A percentile compares a stretch with the other conserved stretches of the same genome.
Conservation (phyloP, 1,140 invertebrate genomes). For the Lasioglossum baleicum region DNA sequence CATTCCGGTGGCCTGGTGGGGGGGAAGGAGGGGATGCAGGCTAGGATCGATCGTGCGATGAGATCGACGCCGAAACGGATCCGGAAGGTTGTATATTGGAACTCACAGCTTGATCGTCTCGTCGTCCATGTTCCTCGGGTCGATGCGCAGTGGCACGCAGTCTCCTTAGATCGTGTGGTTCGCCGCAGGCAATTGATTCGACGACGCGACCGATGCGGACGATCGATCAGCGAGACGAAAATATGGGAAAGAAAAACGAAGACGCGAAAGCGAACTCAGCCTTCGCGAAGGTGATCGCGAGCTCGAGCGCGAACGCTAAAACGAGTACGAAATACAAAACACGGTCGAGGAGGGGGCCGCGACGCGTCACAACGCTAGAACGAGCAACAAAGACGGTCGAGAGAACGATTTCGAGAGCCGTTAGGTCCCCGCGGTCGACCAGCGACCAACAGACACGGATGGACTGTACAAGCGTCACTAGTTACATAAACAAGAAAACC, state of each 20-base stretch:
- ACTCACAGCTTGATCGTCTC: conserved; percentile 77
- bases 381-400: neutral
- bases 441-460: conserved; percentile 46
- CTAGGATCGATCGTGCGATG: conserved; percentile 1
- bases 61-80: neutral
- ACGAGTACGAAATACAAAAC: neutral
- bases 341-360: neutral
- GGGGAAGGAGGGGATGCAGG: neutral
- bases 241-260: conserved; percentile 28
- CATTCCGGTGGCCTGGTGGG: neutral
- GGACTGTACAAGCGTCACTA: conserved; percentile 63
- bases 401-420: conserved; percentile 1
- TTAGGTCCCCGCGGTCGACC: conserved; percentile 30
- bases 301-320: neutral
- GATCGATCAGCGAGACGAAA: conserved; percentile 19
- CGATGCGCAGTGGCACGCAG: conserved; percentile 14
- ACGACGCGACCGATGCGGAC: neutral
- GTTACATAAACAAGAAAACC: conserved; percentile 67
- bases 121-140: conserved; percentile 67
- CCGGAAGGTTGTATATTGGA: conserved; percentile 40
- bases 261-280: neutral
- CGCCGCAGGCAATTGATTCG: conserved; percentile 14
- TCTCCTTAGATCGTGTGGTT: conserved; percentile 28
- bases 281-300: neutral
- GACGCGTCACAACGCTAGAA: neutral